phyloP scores from a whole-genome alignment of 2,797 vertebrate genomes.

The Tadarida brasiliensis region DNA sequence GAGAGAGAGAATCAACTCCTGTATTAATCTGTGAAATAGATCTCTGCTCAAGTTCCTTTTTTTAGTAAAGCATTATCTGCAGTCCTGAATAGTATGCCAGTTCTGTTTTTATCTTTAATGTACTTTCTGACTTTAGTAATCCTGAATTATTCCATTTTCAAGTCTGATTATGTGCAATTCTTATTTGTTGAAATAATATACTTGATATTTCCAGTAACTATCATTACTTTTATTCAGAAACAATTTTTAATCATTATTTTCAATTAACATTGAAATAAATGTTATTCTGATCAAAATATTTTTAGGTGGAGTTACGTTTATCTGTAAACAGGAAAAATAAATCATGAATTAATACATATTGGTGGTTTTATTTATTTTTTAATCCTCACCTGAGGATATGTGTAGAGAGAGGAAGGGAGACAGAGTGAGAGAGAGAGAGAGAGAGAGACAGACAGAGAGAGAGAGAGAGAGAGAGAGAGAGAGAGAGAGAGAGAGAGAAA shows the following conservation, averaged over 20 bases:
- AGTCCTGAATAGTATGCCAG: not conserved
- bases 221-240: not conserved
- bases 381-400: too few species aligned
- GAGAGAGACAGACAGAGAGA: too few species aligned
- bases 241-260: not conserved
- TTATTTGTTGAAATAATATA: conserved; percentile 19
- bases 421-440: too few species aligned
- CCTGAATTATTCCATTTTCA: not conserved
- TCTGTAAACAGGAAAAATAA: not conserved
- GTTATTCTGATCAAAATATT: not conserved
- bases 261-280: not conserved
- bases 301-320: not conserved
- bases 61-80: not conserved
- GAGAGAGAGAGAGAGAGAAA: too few species aligned
- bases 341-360: not conserved
- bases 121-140: not conserved
- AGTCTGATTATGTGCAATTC: not conserved
- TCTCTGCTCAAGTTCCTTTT: not conserved
- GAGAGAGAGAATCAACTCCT: not conserved
- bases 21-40: not conserved
- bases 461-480: too few species aligned
- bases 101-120: not conserved
- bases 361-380: not conserved
- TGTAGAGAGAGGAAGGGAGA: too few species aligned
- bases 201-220: not conserved